A percentile compares a stretch with the other conserved stretches of the same genome.
Conservation (phyloP, 2,888 invertebrate genomes). For the Deilephila porcellus region DNA sequence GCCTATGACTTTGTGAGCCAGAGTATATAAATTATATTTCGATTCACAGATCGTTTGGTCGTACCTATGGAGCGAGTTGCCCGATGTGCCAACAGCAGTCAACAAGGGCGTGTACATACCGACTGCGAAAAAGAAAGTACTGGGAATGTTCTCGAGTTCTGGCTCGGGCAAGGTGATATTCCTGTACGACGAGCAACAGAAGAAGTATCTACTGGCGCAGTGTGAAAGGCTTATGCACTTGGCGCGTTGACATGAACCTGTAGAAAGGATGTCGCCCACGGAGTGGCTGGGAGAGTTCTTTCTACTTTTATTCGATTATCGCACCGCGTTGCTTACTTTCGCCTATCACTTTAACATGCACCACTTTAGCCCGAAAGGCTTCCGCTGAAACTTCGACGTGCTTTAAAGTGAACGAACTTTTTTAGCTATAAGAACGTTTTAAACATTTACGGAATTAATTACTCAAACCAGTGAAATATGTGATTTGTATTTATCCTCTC, state of each 20-base stretch:
- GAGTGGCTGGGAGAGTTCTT: slow-evolving; percentile 69
- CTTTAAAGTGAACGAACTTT: slow-evolving; percentile 45
- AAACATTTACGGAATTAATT: slow-evolving; percentile 29
- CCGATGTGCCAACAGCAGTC: slow-evolving; percentile 86
- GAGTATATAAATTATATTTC: not conserved
- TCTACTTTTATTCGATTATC: slow-evolving; percentile 76
- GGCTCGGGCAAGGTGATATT: slow-evolving; percentile 86
- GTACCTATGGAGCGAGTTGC: slow-evolving; percentile 91
- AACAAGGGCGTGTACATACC: slow-evolving; percentile 89
- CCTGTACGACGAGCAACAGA: slow-evolving; percentile 76
- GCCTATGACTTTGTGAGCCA: not conserved
- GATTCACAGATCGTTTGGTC: slow-evolving; percentile 88
- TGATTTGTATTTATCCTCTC: not conserved
- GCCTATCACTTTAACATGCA: slow-evolving; percentile 78
- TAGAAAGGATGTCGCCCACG: slow-evolving; percentile 67
- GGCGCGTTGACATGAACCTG: slow-evolving; percentile 76
- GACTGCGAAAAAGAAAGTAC: slow-evolving; percentile 85
- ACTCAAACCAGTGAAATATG: not conserved
- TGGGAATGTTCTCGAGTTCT: slow-evolving; percentile 86
- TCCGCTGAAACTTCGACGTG: slow-evolving; percentile 58
- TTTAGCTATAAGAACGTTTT: slow-evolving; percentile 40
- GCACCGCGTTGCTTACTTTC: slow-evolving; percentile 68
- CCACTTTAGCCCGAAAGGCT: slow-evolving; percentile 69
- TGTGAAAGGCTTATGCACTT: slow-evolving; percentile 70
- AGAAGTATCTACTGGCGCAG: slow-evolving; percentile 72